Base-by-base conservation (phyloP, 2,113 vertebrate genomes). In the Protobothrops flavoviridis region DNA sequence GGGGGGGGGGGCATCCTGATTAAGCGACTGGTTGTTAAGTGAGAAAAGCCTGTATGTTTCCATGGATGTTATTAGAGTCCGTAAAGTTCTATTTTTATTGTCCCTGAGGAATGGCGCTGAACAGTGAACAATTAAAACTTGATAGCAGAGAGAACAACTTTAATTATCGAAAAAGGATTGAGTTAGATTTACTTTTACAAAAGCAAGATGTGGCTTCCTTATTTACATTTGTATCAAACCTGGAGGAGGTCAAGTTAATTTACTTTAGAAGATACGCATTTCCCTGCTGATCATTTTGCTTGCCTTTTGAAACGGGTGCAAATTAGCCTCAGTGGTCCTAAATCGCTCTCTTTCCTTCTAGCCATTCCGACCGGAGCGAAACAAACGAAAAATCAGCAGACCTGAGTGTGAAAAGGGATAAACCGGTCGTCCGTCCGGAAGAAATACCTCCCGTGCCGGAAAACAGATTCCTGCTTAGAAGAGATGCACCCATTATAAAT, bases 371-470 rank as follows among this genome's bases (percentile, higher is more conserved):
- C 90, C 97, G 93, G 94, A 98, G 97, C 1, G 96, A 96, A n/a
- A 50, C 21, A 24, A 94, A 97, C 56, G 98, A 98, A 56, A 97
- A 93, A 93, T 97, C 97, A 48, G 97, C 69, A 0, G 99, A 99
- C 53, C 94, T 96, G 53, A 97, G 95, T 91, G 96, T 97, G 1
- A 99, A 99, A 95, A 98, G 99, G 95, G 99, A 99, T 93, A 99
- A 99, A 94, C 99, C 98, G 0, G 98, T 99, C 10, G 99, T 99
- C 90, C 98, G 99, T 81, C 99, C 98, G 9, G 99, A 99, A 97
- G 99, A 99, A 96, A 99, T 99, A 93, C 99, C 99, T 87, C 99
- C 99, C 1, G 99, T 99, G 94, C 99, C 99, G 20, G 99, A 99
- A 97, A 99, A 99, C 74, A 98, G 99, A 39, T 99, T 99, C 96